These are phyloP conservation scores for Crocodylus rhombifer DNA, from an alignment of 2,797 vertebrate genomes.

Conservation along the genomic window DNA sequence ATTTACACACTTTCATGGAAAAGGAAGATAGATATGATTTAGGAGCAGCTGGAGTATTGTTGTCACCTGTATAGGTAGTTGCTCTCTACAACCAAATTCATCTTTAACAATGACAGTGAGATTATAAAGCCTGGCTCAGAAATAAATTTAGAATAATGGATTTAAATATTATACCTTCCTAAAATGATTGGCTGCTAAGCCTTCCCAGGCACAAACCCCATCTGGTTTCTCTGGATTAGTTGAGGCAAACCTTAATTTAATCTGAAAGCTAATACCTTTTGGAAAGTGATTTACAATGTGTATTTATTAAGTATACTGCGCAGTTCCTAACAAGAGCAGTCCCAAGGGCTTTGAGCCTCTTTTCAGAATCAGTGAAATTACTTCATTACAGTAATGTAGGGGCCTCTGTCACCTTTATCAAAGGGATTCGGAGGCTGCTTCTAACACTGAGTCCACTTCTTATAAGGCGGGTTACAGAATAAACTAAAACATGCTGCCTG, in stretches of 20 bases:
- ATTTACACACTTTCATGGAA: not conserved
- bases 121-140: not conserved
- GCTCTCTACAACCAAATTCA: not conserved
- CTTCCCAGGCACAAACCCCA: not conserved
- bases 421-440: slow-evolving; percentile 6
- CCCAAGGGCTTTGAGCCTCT: not conserved
- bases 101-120: not conserved
- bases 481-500: not conserved
- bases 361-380: not conserved
- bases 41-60: not conserved
- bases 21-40: not conserved
- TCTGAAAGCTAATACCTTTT: not conserved
- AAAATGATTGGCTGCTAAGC: not conserved
- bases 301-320: not conserved
- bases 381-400: not conserved
- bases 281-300: not conserved
- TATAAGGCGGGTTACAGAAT: not conserved
- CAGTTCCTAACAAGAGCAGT: not conserved
- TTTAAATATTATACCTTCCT: not conserved
- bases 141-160: not conserved
- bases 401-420: not conserved
- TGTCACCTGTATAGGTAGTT: not conserved
- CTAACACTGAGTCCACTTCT: not conserved
- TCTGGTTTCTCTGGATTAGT: not conserved
- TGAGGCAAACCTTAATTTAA: not conserved